Base-by-base conservation (phyloP, 2,888 invertebrate species). In the Hoplodrina ambigua region DNA sequence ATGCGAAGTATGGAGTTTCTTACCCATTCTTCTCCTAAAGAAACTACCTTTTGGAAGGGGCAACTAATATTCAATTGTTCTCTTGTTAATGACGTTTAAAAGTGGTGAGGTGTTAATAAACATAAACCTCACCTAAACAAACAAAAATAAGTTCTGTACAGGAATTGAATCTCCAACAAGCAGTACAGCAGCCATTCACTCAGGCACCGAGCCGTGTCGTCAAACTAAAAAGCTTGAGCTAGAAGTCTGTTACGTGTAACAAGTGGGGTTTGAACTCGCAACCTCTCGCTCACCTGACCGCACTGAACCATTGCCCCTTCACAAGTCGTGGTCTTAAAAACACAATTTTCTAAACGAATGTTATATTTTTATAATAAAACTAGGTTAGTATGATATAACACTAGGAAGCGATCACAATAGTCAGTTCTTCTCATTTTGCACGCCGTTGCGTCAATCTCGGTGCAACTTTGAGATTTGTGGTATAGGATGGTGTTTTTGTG, bases 391-490 rank as follows among this genome's bases (percentile, higher is more conserved):
- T 92, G 90, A 91, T 89, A 88, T 91, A 92, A 92, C 20, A 85
- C 85, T 53, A 91, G 93, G 93, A 94, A 94, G 86, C 86, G 82
- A 86, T 88, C 86, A 89, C 87, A 86, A 86, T 86, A 81, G 78
- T 86, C 81, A 86, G 88, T 90, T 93, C 93, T 88, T 94, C 93
- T 93, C 91, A 88, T 91, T 93, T 93, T 90, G 92, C 92, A 90
- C 91, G 89, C 82, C 72, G 80, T 93, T 92, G 91, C 92, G 93
- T 91, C 92, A 94, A 92, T 89, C 88, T 87, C 73, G 88, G 88
- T 89, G 92, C 92, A 88, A 89, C 88, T 91, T 91, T 88, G 73
- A 90, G 89, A 89, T 87, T 68, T 61, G 46, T 78, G 11, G 59
- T 91, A 94, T 86, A 92, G 92, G 79, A 0, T 88, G 92, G 25